Evolutionary conservation across 2,113 vertebrate species (phyloP).

Genomic region (Gopherus evgoodei): DNA sequence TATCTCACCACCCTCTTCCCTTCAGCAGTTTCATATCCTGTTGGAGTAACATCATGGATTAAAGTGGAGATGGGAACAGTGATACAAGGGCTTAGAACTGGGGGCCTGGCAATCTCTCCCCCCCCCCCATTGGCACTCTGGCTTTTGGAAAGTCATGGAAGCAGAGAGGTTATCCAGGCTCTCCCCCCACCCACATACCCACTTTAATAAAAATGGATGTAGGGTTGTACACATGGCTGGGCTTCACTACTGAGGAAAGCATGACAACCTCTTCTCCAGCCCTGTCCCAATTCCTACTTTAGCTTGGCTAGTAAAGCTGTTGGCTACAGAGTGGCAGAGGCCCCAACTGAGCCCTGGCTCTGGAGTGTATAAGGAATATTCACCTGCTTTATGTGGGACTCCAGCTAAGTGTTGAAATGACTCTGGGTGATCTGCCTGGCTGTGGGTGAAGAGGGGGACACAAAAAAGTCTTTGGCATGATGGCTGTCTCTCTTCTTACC

Average conservation of each 20-base stretch:
- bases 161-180: not conserved
- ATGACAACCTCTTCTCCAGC: not conserved
- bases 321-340: not conserved
- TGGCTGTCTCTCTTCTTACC: not conserved
- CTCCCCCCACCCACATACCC: rapidly evolving
- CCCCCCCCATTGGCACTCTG: not conserved
- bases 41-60: conserved; percentile 5
- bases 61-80: not conserved
- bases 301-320: not conserved
- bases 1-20: not conserved
- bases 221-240: not conserved
- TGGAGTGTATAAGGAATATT: too few relatives aligned
- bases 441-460: not conserved
- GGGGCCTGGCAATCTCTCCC: rapidly evolving
- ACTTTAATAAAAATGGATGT: not conserved
- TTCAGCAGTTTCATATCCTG: conserved; percentile 49
- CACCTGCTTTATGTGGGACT: not conserved
- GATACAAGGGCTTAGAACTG: rapidly evolving
- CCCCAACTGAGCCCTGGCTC: too few relatives aligned
- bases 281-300: not conserved
- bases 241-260: not conserved
- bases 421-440: not conserved
- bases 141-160: not conserved
- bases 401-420: not conserved
- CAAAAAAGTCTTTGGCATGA: not conserved